These are phyloP conservation scores for Aldabrachelys gigantea DNA, from an alignment of 2,113 vertebrate genomes.

Conservation along the genomic window DNA sequence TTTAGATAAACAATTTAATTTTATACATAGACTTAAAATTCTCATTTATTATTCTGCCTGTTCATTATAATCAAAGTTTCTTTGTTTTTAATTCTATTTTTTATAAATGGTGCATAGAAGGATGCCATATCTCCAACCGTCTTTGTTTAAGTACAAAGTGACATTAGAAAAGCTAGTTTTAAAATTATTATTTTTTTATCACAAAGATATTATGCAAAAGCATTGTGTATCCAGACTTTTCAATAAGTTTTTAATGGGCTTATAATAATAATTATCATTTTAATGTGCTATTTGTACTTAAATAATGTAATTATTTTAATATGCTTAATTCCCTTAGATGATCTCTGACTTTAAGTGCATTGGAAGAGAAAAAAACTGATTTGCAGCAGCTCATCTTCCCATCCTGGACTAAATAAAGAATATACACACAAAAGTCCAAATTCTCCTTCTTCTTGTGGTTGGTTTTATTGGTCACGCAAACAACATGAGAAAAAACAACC, in stretches of 20 bases:
- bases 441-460: not conserved
- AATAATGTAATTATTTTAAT: not conserved
- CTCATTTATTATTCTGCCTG: conserved; percentile 68
- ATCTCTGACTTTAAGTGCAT: not conserved
- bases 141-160: conserved; percentile 8
- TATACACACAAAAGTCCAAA: not conserved
- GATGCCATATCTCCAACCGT: not conserved
- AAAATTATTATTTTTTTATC: not conserved
- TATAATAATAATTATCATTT: not conserved
- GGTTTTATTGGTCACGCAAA: not conserved
- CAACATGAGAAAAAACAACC: not conserved
- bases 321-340: not conserved
- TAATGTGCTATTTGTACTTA: not conserved
- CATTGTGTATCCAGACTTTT: not conserved
- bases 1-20: conserved; percentile 73
- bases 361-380: not conserved
- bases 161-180: not conserved
- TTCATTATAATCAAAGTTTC: conserved; percentile 51
- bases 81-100: not conserved
- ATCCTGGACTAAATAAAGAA: not conserved
- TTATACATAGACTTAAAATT: conserved; percentile 61
- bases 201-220: not conserved
- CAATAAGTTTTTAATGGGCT: no score
- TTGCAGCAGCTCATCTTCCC: not conserved
- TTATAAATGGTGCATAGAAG: conserved; percentile 35